phyloP scores from a whole-genome alignment of 2,888 invertebrate genomes.

The Cremastinae sp. region DNA sequence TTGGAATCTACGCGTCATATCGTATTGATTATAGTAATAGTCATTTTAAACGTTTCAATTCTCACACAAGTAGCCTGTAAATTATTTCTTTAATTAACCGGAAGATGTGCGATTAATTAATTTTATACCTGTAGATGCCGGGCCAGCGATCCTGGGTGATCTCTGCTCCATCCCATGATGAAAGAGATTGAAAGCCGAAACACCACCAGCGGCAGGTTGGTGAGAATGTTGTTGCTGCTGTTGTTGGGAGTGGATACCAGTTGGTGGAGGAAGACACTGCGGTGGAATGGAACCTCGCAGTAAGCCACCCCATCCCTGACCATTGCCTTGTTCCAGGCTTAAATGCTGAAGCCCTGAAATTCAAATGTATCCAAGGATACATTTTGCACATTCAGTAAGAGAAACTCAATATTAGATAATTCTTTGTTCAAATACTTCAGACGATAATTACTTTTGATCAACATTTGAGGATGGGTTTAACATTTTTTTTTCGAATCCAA shows the following conservation, averaged over 20 bases:
- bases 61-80: too few species aligned
- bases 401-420: too few species aligned
- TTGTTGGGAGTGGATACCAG: conserved; percentile 71
- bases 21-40: too few species aligned
- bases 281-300: conserved; percentile 76
- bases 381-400: not conserved
- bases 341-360: conserved; percentile 77
- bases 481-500: not conserved
- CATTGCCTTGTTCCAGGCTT: conserved; percentile 77
- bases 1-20: conserved; percentile 69
- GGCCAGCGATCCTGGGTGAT: conserved; percentile 75
- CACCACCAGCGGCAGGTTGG: conserved; percentile 55
- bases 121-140: conserved; percentile 68
- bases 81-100: too few species aligned
- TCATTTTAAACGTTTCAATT: too few species aligned
- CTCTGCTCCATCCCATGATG: conserved; percentile 78
- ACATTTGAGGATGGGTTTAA: too few species aligned
- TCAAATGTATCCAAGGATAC: not conserved
- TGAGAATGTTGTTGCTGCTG: conserved; percentile 51
- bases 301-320: conserved; percentile 77
- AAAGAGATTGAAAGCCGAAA: conserved; percentile 79
- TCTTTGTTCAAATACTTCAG: too few species aligned
- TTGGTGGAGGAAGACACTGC: conserved; percentile 79
- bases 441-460: too few species aligned
- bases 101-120: too few species aligned